A percentile compares a stretch with the other conserved stretches of the same genome.
phyloP scores from a whole-genome alignment of 2,888 invertebrate genomes.

The Pedicia rivosa region DNA sequence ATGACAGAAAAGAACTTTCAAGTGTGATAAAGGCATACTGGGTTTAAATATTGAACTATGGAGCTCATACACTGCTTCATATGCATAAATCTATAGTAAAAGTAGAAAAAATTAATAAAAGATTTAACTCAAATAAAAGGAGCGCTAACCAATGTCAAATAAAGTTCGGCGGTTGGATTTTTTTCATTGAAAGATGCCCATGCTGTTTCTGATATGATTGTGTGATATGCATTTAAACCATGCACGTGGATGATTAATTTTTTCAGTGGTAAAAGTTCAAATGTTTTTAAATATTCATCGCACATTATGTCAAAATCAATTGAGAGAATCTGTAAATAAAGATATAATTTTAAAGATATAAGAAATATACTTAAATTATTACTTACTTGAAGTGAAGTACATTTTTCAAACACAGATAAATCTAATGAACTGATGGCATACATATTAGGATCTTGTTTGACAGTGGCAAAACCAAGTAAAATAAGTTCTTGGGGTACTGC shows the following conservation, averaged over 20 bases:
- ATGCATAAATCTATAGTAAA: slow-evolving; percentile 42
- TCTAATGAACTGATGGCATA: slow-evolving; percentile 39
- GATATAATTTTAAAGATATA: not conserved
- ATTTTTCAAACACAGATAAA: slow-evolving; percentile 38
- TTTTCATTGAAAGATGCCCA: slow-evolving; percentile 41
- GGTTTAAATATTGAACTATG: slow-evolving; percentile 45
- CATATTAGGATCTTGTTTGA: slow-evolving; percentile 54
- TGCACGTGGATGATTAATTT: slow-evolving; percentile 54
- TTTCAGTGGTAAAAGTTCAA: slow-evolving; percentile 32
- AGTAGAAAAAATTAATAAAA: slow-evolving; percentile 15
- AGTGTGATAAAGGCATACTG: slow-evolving; percentile 55
- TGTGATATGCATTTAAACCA: slow-evolving; percentile 43
- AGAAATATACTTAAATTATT: not conserved
- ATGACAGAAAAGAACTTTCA: slow-evolving; percentile 59
- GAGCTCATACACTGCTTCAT: slow-evolving; percentile 44
- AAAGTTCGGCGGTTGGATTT: slow-evolving; percentile 40
- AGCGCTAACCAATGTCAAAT: slow-evolving; percentile 33
- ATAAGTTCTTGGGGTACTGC: slow-evolving; percentile 37
- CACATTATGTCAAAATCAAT: slow-evolving; percentile 28
- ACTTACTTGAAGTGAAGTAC: slow-evolving; percentile 37
- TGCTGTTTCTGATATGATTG: slow-evolving; percentile 42
- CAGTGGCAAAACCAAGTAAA: slow-evolving; percentile 49
- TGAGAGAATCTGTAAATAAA: slow-evolving; percentile 19
- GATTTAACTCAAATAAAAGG: not conserved
- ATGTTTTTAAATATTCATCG: slow-evolving; percentile 25